Evolutionary conservation across 2,888 invertebrate genomes (phyloP).

Genomic region (Trilocha varians): DNA sequence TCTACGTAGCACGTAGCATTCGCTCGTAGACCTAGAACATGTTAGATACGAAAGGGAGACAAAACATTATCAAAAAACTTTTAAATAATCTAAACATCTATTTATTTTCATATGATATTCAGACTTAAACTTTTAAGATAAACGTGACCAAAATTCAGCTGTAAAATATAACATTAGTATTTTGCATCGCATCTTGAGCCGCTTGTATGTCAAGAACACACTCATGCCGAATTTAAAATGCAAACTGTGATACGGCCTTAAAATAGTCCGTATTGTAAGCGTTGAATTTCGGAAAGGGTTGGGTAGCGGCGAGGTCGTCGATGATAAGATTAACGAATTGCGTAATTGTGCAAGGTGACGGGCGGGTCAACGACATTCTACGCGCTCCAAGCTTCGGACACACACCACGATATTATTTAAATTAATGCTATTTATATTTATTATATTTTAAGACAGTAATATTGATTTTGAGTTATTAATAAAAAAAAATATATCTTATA

Average conservation of each 20-base stretch:
- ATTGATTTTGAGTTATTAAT: no score
- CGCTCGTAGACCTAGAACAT: slow-evolving; percentile 7
- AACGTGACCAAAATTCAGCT: no score
- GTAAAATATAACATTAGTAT: background rate
- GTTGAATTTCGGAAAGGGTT: slow-evolving; percentile 55
- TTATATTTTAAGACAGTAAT: no score
- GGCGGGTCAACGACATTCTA: slow-evolving; percentile 65
- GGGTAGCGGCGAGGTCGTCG: slow-evolving; percentile 53
- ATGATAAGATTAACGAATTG: slow-evolving; percentile 70
- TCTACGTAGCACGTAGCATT: slow-evolving; percentile 8
- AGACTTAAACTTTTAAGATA: slow-evolving; percentile 6
- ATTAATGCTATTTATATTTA: background rate
- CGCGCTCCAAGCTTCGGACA: slow-evolving; percentile 55
- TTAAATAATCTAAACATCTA: no score
- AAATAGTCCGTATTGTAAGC: slow-evolving; percentile 23
- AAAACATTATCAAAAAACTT: no score
- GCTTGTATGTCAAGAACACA: slow-evolving; percentile 10
- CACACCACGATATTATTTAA: slow-evolving; percentile 34
- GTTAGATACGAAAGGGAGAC: no score
- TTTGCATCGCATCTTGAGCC: no score
- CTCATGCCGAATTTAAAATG: slow-evolving; percentile 26
- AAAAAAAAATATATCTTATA: no score
- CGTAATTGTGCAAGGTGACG: slow-evolving; percentile 70
- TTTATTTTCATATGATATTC: no score
- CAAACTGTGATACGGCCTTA: slow-evolving; percentile 28